These are phyloP conservation scores for Ceramica pisi DNA, from an alignment of 2,888 invertebrate genomes.

Conservation along the genomic window DNA sequence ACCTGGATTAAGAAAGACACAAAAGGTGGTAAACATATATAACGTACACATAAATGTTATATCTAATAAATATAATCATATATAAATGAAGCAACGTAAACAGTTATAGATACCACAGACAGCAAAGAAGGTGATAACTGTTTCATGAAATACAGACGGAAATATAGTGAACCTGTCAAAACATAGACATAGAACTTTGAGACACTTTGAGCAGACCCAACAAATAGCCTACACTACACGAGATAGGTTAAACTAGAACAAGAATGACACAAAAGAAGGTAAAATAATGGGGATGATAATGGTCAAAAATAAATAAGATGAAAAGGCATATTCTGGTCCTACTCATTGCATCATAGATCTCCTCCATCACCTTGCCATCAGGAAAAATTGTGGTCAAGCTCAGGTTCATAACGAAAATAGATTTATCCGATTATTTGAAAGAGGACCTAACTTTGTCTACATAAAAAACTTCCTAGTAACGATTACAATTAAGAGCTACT, in stretches of 20 bases:
- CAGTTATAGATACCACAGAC: too few species aligned
- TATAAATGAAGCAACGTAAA: too few species aligned
- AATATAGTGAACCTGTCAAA: constrained; percentile 8
- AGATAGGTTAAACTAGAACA: too few species aligned
- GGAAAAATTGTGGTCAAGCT: too few species aligned
- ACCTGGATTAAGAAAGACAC: too few species aligned
- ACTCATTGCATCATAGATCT: background rate
- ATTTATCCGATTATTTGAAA: background rate
- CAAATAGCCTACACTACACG: background rate
- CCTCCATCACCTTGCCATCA: background rate
- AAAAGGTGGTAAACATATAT: too few species aligned
- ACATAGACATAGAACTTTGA: background rate
- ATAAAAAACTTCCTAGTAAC: background rate
- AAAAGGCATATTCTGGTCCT: too few species aligned
- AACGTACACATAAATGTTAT: too few species aligned
- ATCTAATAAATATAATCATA: too few species aligned
- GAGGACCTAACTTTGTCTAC: background rate
- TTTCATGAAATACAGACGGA: too few species aligned
- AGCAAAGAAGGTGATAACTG: too few species aligned
- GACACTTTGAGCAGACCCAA: background rate
- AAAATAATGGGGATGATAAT: background rate
- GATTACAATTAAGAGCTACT: background rate
- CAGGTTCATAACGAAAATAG: background rate
- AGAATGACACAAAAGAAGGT: background rate
- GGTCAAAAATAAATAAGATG: background rate